These are phyloP conservation scores for Drosophila equinoxialis DNA, from an alignment of 1,140 invertebrate species.

Conservation along the genomic window DNA sequence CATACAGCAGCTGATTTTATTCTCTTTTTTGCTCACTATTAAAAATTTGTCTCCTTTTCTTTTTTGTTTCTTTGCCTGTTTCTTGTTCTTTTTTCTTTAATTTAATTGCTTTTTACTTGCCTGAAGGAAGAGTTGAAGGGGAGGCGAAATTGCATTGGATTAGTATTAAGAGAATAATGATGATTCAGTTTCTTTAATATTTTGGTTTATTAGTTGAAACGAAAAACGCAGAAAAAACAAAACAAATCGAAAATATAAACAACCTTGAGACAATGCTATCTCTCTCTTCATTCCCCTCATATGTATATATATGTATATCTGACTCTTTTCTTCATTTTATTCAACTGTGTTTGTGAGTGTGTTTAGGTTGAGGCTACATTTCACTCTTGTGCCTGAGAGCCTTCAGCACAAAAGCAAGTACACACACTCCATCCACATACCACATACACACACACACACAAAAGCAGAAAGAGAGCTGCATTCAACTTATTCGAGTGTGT, in stretches of 20 bases:
- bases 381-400: conserved; percentile 3
- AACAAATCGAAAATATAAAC: conserved; percentile 6
- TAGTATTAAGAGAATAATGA: conserved; percentile 52
- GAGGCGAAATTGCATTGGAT: conserved; percentile 70
- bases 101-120: conserved; percentile 52
- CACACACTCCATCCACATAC: background rate
- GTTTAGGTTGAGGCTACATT: conserved; percentile 5
- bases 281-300: background rate
- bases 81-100: conserved; percentile 10
- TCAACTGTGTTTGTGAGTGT: conserved; percentile 23
- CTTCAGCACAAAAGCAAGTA: conserved; percentile 6
- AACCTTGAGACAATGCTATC: conserved; percentile 49
- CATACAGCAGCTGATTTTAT: conserved; percentile 2
- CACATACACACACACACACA: background rate
- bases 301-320: background rate
- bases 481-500: conserved; percentile 54
- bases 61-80: background rate
- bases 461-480: conserved; percentile 60
- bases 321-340: conserved; percentile 45
- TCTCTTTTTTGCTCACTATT: conserved; percentile 10
- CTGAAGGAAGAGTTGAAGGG: conserved; percentile 63
- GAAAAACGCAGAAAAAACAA: conserved; percentile 24
- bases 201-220: conserved; percentile 15
- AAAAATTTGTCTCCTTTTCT: background rate
- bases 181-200: conserved; percentile 39